These are phyloP conservation scores for Polypedilum pembai DNA, from an alignment of 1,140 invertebrate species.

Conservation along the genomic window DNA sequence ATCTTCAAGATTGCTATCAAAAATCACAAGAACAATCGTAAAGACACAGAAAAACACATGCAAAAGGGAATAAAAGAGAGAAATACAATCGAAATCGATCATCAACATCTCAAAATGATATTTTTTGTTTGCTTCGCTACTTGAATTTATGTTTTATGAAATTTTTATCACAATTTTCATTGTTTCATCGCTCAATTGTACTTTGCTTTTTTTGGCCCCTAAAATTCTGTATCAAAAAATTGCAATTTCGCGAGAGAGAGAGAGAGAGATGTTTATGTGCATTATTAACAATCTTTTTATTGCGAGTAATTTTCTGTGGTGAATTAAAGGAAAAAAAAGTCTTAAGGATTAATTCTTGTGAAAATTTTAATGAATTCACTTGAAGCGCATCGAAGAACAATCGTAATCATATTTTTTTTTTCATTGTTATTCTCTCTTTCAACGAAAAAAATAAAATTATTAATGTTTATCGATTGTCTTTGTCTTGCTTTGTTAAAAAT, in stretches of 20 bases:
- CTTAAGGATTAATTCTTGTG: no score
- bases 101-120: conserved; percentile 18
- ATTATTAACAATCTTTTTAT: neutral
- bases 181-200: neutral
- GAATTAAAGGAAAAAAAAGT: no score
- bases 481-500: no score
- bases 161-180: conserved; percentile 4
- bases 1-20: conserved; percentile 12
- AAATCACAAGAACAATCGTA: conserved; percentile 9
- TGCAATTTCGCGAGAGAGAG: neutral
- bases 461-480: no score
- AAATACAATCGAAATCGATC: conserved; percentile 10
- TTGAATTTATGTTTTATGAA: conserved; percentile 14
- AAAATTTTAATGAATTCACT: no score
- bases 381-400: no score
- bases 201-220: neutral
- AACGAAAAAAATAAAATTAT: no score
- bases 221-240: neutral
- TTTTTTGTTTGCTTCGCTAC: conserved; percentile 7
- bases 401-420: no score
- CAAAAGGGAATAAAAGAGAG: neutral
- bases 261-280: neutral
- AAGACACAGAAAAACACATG: conserved; percentile 17
- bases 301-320: no score
- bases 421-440: no score